Percentiles rank a stretch among this genome's conserved stretches.
Conservation (phyloP, 2,888 invertebrate genomes). For the Electrophaes corylata region DNA sequence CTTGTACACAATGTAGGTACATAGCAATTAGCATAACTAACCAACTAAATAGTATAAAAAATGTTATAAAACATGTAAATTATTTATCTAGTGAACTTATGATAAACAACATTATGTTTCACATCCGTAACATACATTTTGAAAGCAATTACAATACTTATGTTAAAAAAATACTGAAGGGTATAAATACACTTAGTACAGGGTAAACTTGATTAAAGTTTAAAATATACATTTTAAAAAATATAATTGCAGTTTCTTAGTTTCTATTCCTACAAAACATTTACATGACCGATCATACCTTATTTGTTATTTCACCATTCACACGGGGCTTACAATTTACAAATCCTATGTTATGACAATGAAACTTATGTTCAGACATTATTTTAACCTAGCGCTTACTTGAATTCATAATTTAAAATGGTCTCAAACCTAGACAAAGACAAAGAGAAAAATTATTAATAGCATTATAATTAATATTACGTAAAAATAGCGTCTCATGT, state of each 20-base stretch:
- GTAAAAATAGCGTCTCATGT: background rate
- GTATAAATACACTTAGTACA: conserved; percentile 32
- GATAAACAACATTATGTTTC: conserved; percentile 64
- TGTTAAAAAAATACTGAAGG: conserved; percentile 26
- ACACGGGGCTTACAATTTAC: conserved; percentile 6
- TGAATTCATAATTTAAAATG: conserved; percentile 14
- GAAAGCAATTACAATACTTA: conserved; percentile 49
- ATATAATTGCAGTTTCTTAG: conserved; percentile 65
- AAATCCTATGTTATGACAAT: conserved; percentile 8
- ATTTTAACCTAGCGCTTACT: conserved; percentile 13
- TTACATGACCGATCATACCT: conserved; percentile 61
- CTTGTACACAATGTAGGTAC: conserved; percentile 56
- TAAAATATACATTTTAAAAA: conserved; percentile 67
- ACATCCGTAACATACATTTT: conserved; percentile 68
- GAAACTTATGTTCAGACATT: conserved; percentile 20
- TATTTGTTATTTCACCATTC: conserved; percentile 12
- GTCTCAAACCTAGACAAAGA: conserved; percentile 11
- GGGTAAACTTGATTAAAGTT: conserved; percentile 36
- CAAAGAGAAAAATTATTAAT: too few species aligned
- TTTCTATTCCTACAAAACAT: conserved; percentile 66
- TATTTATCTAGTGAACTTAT: conserved; percentile 32
- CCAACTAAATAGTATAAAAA: conserved; percentile 57
- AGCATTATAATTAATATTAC: conserved; percentile 9
- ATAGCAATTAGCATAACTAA: conserved; percentile 51
- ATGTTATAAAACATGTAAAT: conserved; percentile 44